Evolutionary conservation across 2,888 invertebrate genomes (phyloP), one percentile per base, ranked within the genome.

Genomic region (Norana najaformis): DNA sequence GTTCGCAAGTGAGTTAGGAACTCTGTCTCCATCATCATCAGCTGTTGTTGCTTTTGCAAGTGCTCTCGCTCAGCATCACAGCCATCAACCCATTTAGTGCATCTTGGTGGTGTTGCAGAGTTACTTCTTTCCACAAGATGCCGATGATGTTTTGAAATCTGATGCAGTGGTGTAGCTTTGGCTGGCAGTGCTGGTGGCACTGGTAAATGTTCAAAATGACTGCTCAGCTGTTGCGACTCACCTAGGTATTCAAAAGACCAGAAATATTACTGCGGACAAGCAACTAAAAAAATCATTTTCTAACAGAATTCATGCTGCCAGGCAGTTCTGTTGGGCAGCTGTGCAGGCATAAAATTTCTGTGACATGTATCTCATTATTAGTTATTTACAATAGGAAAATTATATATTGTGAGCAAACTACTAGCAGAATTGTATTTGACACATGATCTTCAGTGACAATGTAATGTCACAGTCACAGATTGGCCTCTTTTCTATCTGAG

Each of bases 81-180:
- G 69, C 30, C 69, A n/a, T 69, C 69, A 11, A 69, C 11, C 16
- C 69, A n/a, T n/a, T 69, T n/a, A n/a, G 69, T 11, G n/a, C 69
- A 69, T n/a, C 69, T 69, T 8, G 69, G 69, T 1, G 69, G 69
- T 13, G 69, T 69, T n/a, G 69, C 11, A n/a, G 69, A 69, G n/a
- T n/a, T 69, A 16, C 30, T 69, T 69, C 69, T 69, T n/a, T 69
- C 69, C 4, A 69, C 69, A 8, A 8, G 69, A n/a, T 69, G 69
- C 69, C 69, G 69, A 13, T 69, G 69, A n/a, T n/a, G 69, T n/a
- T n/a, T 69, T 30, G 69, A 69, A 69, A n/a, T 69, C 69, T 69
- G 69, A 69, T 69, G 69, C 69, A 69, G 69, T n/a, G 69, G n/a
- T n/a, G n/a, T 30, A n/a, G 69, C 69, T 69, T 69, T 69, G 69